Evolutionary conservation across 2,113 vertebrate genomes (phyloP).

Genomic region (Heterotis niloticus): DNA sequence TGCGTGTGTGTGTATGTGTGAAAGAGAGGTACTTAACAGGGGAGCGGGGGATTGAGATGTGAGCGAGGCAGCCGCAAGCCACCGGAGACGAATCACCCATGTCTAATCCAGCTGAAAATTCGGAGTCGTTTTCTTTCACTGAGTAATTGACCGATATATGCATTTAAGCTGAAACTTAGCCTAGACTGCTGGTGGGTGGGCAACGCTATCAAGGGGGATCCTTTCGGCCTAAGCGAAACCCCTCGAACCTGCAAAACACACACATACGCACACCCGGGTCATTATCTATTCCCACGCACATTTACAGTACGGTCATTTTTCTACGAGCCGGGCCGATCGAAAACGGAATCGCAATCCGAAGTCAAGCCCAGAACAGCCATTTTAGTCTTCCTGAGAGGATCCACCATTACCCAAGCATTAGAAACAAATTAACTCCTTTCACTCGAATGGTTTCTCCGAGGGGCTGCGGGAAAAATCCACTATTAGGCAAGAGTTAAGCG

Average conservation of each 20-base stretch:
- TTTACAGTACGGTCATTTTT: not conserved
- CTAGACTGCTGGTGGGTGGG: not conserved
- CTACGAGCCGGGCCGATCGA: not conserved
- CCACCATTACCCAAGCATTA: conserved; percentile 72
- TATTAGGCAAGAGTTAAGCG: conserved; percentile 70
- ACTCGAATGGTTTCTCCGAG: conserved; percentile 62
- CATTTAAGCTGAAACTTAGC: not conserved
- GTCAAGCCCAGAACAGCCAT: conserved; percentile 17
- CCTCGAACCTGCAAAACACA: not conserved
- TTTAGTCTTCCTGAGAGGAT: conserved; percentile 59
- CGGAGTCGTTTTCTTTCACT: not conserved
- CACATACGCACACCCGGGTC: not conserved
- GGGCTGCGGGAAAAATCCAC: conserved; percentile 70
- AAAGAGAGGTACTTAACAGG: not conserved
- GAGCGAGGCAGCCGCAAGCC: not conserved
- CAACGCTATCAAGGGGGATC: not conserved
- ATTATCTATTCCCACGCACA: not conserved
- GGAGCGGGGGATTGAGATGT: conserved; percentile 2
- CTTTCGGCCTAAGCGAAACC: not conserved
- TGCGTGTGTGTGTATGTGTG: not conserved
- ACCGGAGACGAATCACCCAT: not conserved
- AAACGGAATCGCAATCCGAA: not conserved
- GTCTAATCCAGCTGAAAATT: conserved; percentile 12
- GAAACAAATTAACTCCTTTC: conserved; percentile 71
- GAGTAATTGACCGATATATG: not conserved